Evolutionary conservation across 2,888 invertebrate genomes (phyloP), one percentile per base, ranked within the genome.

Genomic region (Cerastis leucographa): DNA sequence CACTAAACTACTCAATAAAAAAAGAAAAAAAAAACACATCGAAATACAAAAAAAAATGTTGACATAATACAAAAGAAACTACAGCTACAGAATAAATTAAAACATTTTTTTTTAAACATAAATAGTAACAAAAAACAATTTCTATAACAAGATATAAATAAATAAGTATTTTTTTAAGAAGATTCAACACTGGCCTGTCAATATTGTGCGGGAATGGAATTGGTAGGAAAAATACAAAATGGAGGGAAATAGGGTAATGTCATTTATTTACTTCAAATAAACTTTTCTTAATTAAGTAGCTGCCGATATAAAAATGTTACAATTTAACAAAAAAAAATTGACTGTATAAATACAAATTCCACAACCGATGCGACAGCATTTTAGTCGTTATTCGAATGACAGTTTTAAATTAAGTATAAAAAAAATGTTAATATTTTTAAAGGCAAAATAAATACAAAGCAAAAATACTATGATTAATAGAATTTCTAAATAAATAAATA

Each of bases 141-240:
- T 90, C 87, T 93, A 94, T 92, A 96, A 96, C 96, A 96, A 95
- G 92, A 94, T 93, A 93, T 93, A 88, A 94, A 96, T 95, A 96
- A 95, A 96, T 94, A 95, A 90, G 94, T 93, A 93, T 96, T 86
- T 94, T 89, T 89, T 89, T 80, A 89, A 78, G 94, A 94, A 94
- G 94, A 95, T 94, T 94, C 96, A 97, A 97, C 97, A 96, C 96
- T 94, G 97, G 96, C 92, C 97, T 97, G 97, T 97, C 97, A 97
- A 97, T 97, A 97, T 97, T 96, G 97, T 92, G 90, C 87, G 80
- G 91, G 91, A 92, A 80, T 62, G 92, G 93, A 88, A 51, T 79
- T 84, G 87, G 84, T 78, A 89, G 90, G 89, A 87, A 81, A 82
- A 69, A 83, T 78, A 81, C 77, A 84, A 87, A 87, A 86, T 88